Conservation (phyloP, 1,140 invertebrate species). For the Glossosoma conforme region DNA sequence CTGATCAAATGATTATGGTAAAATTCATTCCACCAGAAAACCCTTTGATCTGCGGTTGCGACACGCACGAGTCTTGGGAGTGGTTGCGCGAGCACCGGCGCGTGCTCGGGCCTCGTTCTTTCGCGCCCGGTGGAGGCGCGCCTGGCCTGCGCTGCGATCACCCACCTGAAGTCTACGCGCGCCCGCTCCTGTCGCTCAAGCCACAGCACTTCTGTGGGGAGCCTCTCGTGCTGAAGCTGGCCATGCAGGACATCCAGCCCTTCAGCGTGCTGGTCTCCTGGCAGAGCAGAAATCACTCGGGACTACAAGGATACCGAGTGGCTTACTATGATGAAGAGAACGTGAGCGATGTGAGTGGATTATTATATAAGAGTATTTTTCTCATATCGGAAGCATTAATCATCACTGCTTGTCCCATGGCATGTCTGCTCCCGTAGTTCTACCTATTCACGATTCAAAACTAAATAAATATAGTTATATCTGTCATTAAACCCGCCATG, state of each 20-base stretch:
- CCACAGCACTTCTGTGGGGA: conserved; percentile 76
- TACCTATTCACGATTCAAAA: too few relatives aligned
- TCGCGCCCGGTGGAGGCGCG: too few relatives aligned
- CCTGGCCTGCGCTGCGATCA: conserved; percentile 68
- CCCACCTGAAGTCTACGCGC: conserved; percentile 69
- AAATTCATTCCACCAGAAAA: conserved; percentile 62
- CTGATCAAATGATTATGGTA: too few relatives aligned
- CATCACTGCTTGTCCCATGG: too few relatives aligned
- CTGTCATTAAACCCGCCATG: too few relatives aligned
- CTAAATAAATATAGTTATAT: too few relatives aligned
- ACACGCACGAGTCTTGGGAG: conserved; percentile 80
- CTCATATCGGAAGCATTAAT: too few relatives aligned
- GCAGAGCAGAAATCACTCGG: conserved; percentile 83
- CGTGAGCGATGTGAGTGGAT: conserved; percentile 33
- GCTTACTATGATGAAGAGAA: conserved; percentile 73
- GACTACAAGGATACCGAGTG: conserved; percentile 79
- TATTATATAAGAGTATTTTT: background rate
- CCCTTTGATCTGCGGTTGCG: conserved; percentile 76
- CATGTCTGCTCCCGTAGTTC: too few relatives aligned
- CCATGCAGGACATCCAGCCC: conserved; percentile 82
- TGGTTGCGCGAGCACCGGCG: conserved; percentile 84
- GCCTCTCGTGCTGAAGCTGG: conserved; percentile 73
- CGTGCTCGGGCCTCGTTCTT: conserved; percentile 52
- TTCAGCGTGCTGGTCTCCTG: conserved; percentile 83
- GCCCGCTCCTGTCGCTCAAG: conserved; percentile 69